Evolutionary conservation across 2,113 vertebrate species (phyloP), one percentile per base, ranked within the genome.

Genomic region (Syrrhaptes paradoxus): DNA sequence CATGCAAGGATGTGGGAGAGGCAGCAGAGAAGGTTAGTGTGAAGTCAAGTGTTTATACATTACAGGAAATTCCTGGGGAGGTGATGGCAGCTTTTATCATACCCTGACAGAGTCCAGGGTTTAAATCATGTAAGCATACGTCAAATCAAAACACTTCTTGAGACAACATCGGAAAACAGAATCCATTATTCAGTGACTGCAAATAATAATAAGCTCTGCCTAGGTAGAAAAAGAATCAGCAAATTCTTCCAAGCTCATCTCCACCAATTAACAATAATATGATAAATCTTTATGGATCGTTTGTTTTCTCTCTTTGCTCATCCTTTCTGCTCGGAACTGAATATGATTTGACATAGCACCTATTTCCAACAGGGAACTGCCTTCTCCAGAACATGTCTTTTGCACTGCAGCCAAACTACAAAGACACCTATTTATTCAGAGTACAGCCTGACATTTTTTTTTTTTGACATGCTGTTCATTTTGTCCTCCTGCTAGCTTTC

Each of bases 31-130:
- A 88, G 95, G 96, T 90, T 94, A 97, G 96, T 46, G 17, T 97
- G 76, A 57, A 88, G 78, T 86, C 95, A 98, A 98, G 91, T 92
- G 96, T 97, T 96, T 98, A 97, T 96, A 96, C 95, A 87, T 95
- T 97, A 94, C 93, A 97, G 97, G 95, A 98, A 97, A 97, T 97
- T 96, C 96, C 95, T 94, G 91, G 96, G 91, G 93, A 98, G 96
- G 95, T 94, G 93, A 98, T 95, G 86, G 92, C 96, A 96, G 96
- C 92, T 97, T 98, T 97, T 93, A 90, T 97, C 95, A 89, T 63
- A 73, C 79, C 76, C 92, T 95, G 96, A 98, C 97, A 98, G 95
- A 91, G 83, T 65, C 83, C 70, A 73, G 88, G 57, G 76, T 54
- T 75, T 75, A 80, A 49, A 45, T 63, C 59, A 86, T 65, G 88